phyloP scores from a whole-genome alignment of 1,140 invertebrate species.

The Drosophila neocordata region DNA sequence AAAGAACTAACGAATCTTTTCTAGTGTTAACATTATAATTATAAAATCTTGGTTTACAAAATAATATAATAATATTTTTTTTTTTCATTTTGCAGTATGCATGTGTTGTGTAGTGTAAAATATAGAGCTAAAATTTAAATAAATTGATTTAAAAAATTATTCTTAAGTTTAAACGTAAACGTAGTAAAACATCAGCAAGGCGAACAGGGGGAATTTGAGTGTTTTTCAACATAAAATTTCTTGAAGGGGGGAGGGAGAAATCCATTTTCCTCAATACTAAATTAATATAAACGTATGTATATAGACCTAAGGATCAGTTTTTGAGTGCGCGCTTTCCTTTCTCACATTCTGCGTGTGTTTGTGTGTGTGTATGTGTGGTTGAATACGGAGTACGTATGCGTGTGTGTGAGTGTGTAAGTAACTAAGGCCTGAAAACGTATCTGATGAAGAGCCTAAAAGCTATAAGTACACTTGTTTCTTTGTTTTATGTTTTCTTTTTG shows the following conservation, averaged over 20 bases:
- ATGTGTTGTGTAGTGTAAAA: conserved; percentile 20
- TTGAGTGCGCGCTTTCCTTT: conserved; percentile 44
- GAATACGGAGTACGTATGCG: conserved; percentile 14
- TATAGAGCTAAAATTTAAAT: conserved; percentile 61
- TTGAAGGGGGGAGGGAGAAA: neutral
- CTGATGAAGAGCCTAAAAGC: conserved; percentile 30
- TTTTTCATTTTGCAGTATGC: conserved; percentile 16
- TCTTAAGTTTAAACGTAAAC: conserved; percentile 51
- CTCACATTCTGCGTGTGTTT: neutral
- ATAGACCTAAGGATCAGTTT: conserved; percentile 43
- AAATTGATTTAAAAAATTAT: conserved; percentile 59
- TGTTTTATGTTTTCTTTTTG: conserved; percentile 33
- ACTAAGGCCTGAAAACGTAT: conserved; percentile 60
- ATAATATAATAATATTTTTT: conserved; percentile 57
- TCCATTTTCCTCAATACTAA: conserved; percentile 12
- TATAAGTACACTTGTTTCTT: conserved; percentile 75
- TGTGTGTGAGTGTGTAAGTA: conserved; percentile 50
- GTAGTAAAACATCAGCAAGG: conserved; percentile 44
- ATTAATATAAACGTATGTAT: conserved; percentile 8
- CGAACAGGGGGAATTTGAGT: conserved; percentile 23
- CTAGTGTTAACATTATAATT: conserved; percentile 42
- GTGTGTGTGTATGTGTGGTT: neutral
- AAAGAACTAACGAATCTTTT: conserved; percentile 2
- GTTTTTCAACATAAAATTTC: neutral
- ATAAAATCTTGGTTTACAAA: conserved; percentile 75